Evolutionary conservation across 1,140 invertebrate genomes (phyloP), one percentile per base, ranked within the genome.

Genomic region (Meloidogyne floridensis): DNA sequence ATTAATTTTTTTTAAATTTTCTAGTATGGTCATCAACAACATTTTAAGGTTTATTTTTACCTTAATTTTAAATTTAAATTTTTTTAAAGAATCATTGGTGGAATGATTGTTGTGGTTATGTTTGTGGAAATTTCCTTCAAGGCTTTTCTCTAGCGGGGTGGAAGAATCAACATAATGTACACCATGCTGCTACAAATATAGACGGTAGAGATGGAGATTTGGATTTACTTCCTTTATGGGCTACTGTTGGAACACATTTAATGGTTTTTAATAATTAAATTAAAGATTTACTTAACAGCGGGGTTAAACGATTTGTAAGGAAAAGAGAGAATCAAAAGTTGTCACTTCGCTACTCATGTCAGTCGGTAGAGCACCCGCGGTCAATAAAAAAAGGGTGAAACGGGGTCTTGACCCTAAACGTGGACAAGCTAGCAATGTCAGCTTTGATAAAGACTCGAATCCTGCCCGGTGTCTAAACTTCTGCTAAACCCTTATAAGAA

Each of bases 121-220:
- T 89, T 72, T 84, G 86, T 42, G 87, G 87, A 8, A 90, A 88
- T 74, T 59, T 88, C 43, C 56, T 88, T 51, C 89, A 89, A 80
- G 88, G 88, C 11, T 89, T 89, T 76, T 89, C 87, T 10, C 86
- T 87, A 4, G 86, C 84, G n/a, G 88, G 89, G 11, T 89, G 88
- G 88, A 89, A 89, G 59, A 72, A 73, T 56, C 87, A 89, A 75
- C 88, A 89, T 79, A 89, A 89, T 78, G 84, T 90, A n/a, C 88
- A 89, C 80, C 88, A 89, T 70, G 88, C 88, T 53, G 88, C 88
- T 4, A 90, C 88, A 32, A 89, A 89, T 78, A 88, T 90, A 9
- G 85, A 89, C 11, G 87, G 82, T 18, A 56, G 88, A 75, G 88
- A 89, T 71, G 88, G 88, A 32, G 88, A 89, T 80, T 82, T 89